Evolutionary conservation across 2,888 invertebrate genomes (phyloP), one percentile per base, ranked within the genome.

Genomic region (Acanthopleura granulata): DNA sequence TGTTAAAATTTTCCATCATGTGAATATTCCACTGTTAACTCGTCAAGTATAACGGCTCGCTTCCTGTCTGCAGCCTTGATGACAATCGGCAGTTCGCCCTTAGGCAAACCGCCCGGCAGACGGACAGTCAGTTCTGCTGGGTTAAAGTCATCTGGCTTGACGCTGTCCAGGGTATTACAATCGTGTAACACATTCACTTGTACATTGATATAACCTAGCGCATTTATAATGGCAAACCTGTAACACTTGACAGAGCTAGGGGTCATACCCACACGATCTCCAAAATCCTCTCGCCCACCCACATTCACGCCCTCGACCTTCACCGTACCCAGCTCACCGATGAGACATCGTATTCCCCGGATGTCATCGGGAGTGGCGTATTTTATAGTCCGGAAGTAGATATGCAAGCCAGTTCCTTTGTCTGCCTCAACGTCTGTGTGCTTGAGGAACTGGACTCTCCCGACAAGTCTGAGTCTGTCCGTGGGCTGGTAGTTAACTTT

Each of bases 1-100:
- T 12, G 57, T 18, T 57, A 18, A 57, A 71, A 71, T 49, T 77
- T 27, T 49, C 74, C 70, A 74, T 72, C 62, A 27, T 49, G 50
- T 22, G 74, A 75, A 71, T 84, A 84, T 77, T 85, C 83, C 0
- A 87, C 75, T 66, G 82, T 83, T 9, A 87, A 74, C 79, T 87
- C 87, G 81, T 87, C 87, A 51, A 87, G 78, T 18, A 87, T 78
- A 18, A 82, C 86, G 72, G 83, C 81, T 76, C 86, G 77, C 40
- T 82, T 85, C 70, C 83, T 84, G 74, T 87, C 87, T 72, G 86
- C 85, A 74, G 85, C 76, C 72, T 84, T 85, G 11, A 87, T 76
- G 62, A 87, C 85, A 77, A 85, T 85, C 0, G 87, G 87, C 76
- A 83, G 82, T 70, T 83, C 82, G 16, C 80, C 78, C 57, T 79